These are phyloP conservation scores for Rhamphomyia laevipes DNA, from an alignment of 2,888 invertebrate species.

Conservation along the genomic window DNA sequence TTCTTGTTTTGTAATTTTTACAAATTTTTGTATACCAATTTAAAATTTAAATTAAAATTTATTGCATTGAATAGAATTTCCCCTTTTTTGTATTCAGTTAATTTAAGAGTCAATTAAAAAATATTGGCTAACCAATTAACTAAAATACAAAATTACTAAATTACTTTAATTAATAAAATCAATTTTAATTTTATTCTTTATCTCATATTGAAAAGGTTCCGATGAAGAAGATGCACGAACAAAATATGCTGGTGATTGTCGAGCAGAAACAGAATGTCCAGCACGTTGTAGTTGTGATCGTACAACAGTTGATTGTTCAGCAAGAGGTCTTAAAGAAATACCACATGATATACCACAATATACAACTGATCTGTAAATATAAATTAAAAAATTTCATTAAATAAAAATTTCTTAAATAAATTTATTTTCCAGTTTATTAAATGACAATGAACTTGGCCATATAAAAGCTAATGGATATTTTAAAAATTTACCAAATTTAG, in stretches of 20 bases:
- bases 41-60: too few species aligned
- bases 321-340: slow-evolving; percentile 66
- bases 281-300: slow-evolving; percentile 79
- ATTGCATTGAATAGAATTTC: too few species aligned
- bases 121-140: too few species aligned
- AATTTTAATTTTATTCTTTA: too few species aligned
- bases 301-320: slow-evolving; percentile 85
- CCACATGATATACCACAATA: slow-evolving; percentile 86
- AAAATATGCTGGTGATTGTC: slow-evolving; percentile 67
- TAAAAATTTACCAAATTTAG: slow-evolving; percentile 74
- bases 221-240: slow-evolving; percentile 66
- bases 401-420: too few species aligned
- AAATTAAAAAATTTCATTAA: too few species aligned
- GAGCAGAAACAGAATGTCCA: slow-evolving; percentile 78
- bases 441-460: slow-evolving; percentile 77
- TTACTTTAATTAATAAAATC: too few species aligned
- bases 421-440: slow-evolving; percentile 54
- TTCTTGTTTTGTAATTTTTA: too few species aligned
- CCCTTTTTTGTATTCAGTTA: too few species aligned
- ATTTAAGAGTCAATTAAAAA: too few species aligned
- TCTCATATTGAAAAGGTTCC: slow-evolving; percentile 43
- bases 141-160: too few species aligned
- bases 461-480: slow-evolving; percentile 82
- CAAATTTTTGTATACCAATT: too few species aligned
- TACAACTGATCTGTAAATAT: slow-evolving; percentile 79